Percentiles rank a stretch among this genome's conserved stretches.
Conservation (phyloP, 2,113 vertebrate genomes). For the Vanacampus margaritifer region DNA sequence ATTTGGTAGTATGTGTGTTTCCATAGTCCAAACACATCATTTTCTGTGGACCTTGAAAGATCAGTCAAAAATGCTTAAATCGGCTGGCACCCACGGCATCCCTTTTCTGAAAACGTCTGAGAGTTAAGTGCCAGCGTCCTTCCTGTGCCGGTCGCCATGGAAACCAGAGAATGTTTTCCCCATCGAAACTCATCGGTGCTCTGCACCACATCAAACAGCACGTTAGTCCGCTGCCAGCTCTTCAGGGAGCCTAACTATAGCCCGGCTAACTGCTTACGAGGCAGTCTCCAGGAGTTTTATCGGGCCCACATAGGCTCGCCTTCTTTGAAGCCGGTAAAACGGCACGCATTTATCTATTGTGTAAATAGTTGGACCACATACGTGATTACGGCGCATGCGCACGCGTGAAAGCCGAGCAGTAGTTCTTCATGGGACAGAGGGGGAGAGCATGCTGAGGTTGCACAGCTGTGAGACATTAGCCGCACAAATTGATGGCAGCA, state of each 20-base stretch:
- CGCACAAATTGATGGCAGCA: slow-evolving; percentile 45
- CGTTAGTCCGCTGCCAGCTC: slow-evolving; percentile 62
- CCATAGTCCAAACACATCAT: no score
- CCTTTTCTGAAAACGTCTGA: no score
- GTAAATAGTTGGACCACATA: slow-evolving; percentile 31
- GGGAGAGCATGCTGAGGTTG: slow-evolving; percentile 22
- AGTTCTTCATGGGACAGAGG: slow-evolving; percentile 19
- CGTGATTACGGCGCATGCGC: slow-evolving; percentile 9
- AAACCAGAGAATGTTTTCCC: slow-evolving; percentile 57
- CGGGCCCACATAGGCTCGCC: slow-evolving; percentile 36
- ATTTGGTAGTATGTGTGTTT: no score
- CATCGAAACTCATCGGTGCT: slow-evolving; percentile 47
- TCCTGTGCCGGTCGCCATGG: slow-evolving; percentile 62
- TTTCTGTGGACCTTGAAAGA: no score
- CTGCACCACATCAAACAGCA: slow-evolving; percentile 60
- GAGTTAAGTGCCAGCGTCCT: slow-evolving; percentile 60
- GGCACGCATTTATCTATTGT: slow-evolving; percentile 33
- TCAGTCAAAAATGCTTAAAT: no score
- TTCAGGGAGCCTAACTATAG: slow-evolving; percentile 60
- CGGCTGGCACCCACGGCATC: no score
- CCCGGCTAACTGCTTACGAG: slow-evolving; percentile 59
- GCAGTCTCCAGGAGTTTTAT: slow-evolving; percentile 48
- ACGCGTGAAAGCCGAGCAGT: slow-evolving; percentile 7
- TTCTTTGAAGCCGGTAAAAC: slow-evolving; percentile 40
- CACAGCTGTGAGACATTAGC: slow-evolving; percentile 66